These are phyloP conservation scores for Patagioenas fasciata DNA, from an alignment of 2,113 vertebrate genomes.

Conservation along the genomic window DNA sequence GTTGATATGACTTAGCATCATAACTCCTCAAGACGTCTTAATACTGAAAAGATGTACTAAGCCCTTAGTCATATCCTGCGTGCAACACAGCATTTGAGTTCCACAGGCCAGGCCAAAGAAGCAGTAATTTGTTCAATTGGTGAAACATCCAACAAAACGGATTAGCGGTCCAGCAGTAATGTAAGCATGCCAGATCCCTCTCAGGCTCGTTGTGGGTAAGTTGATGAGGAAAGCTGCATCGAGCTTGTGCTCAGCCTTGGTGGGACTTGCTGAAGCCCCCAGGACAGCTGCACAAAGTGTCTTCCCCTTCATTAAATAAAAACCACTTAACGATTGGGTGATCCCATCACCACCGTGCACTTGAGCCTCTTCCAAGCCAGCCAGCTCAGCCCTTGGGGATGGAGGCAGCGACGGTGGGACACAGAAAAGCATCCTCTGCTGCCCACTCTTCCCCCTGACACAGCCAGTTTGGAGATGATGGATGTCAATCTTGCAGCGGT, in stretches of 20 bases:
- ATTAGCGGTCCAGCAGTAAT: neutral
- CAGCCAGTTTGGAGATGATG: neutral
- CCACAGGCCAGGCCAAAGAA: neutral
- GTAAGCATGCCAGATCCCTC: neutral
- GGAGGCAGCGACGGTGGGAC: neutral
- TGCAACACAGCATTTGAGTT: neutral
- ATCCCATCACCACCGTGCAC: fast-evolving
- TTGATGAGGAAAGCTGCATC: neutral
- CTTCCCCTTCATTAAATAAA: neutral
- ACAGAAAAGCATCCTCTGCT: neutral
- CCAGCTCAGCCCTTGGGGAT: neutral
- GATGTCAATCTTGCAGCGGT: fast-evolving
- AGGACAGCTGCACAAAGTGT: neutral
- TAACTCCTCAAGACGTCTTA: neutral
- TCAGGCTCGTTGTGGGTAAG: neutral
- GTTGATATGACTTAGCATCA: neutral
- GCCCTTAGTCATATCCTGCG: neutral
- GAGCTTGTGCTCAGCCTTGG: fast-evolving
- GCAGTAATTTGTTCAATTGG: neutral
- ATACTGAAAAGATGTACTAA: neutral
- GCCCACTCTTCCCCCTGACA: neutral
- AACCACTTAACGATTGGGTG: neutral
- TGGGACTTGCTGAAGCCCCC: neutral
- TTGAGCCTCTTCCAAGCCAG: neutral
- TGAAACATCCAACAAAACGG: neutral